These are phyloP conservation scores for Ammodytes dubius DNA, from an alignment of 2,113 vertebrate species.

Conservation along the genomic window DNA sequence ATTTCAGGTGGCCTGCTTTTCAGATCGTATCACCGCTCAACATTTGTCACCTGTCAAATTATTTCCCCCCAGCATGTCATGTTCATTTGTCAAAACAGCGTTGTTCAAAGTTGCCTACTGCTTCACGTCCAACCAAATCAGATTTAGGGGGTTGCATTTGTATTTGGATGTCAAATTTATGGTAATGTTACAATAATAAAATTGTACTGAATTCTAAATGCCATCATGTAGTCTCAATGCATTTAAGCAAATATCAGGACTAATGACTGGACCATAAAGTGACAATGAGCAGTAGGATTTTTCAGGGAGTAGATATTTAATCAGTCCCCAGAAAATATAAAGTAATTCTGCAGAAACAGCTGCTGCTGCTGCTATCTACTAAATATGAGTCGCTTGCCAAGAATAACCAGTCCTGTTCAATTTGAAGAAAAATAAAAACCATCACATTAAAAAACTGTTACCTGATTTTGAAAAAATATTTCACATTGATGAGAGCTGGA, in stretches of 20 bases:
- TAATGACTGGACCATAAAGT: constrained; percentile 61
- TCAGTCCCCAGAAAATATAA: constrained; percentile 26
- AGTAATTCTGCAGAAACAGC: constrained; percentile 59
- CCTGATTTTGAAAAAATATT: constrained; percentile 66
- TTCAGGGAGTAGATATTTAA: constrained; percentile 49
- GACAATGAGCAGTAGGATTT: constrained; percentile 60
- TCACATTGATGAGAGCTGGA: constrained; percentile 66
- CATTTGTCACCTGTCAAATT: constrained; percentile 91
- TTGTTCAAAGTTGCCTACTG: constrained; percentile 80
- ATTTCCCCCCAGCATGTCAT: constrained; percentile 85
- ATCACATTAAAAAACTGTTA: constrained; percentile 64
- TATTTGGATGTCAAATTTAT: constrained; percentile 83
- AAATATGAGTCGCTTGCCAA: constrained; percentile 40
- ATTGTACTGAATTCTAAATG: constrained; percentile 68
- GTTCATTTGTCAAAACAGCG: constrained; percentile 88
- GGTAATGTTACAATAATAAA: constrained; percentile 81
- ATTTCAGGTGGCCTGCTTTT: constrained; percentile 87
- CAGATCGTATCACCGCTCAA: constrained; percentile 87
- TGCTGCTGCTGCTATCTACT: constrained; percentile 45
- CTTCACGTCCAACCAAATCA: constrained; percentile 80
- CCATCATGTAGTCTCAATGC: constrained; percentile 73
- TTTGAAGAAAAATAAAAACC: constrained; percentile 24
- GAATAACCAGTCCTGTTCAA: constrained; percentile 53
- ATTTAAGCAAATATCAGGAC: constrained; percentile 63
- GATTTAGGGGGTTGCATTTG: constrained; percentile 76